A percentile compares a stretch with the other conserved stretches of the same genome.
These are phyloP conservation scores for Lutraria lutraria DNA, from an alignment of 2,888 invertebrate species.

Conservation along the genomic window DNA sequence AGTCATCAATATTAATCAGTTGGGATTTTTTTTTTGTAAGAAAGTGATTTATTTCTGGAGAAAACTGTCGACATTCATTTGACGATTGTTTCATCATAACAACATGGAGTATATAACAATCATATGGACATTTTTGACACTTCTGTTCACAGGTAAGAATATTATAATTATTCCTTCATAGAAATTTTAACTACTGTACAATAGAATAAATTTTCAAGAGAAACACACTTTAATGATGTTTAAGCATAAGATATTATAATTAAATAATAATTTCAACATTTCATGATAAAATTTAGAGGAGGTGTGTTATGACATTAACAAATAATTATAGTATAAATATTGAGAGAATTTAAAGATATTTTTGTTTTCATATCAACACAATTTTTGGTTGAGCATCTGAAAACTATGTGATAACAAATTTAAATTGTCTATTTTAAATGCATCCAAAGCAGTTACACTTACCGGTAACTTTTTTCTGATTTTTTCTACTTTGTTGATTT, in stretches of 20 bases:
- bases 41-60: constrained; percentile 1
- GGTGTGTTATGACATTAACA: not conserved
- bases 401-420: no score
- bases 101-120: constrained; percentile 41
- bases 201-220: not conserved
- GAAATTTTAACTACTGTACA: no score
- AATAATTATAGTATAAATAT: no score
- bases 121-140: constrained; percentile 27
- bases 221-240: constrained; percentile 5
- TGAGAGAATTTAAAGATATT: no score
- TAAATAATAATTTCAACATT: not conserved
- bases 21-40: not conserved
- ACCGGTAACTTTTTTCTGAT: no score
- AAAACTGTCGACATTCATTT: not conserved
- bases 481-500: no score
- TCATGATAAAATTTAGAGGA: not conserved
- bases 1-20: constrained; percentile 8
- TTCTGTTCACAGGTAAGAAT: constrained; percentile 35
- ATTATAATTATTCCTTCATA: not conserved
- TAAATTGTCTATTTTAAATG: no score
- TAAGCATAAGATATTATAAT: not conserved
- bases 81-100: not conserved
- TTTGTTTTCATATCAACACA: no score
- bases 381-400: no score
- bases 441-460: no score